Conservation (phyloP, 2,888 invertebrate genomes). For the Agrilus cyanescens region DNA sequence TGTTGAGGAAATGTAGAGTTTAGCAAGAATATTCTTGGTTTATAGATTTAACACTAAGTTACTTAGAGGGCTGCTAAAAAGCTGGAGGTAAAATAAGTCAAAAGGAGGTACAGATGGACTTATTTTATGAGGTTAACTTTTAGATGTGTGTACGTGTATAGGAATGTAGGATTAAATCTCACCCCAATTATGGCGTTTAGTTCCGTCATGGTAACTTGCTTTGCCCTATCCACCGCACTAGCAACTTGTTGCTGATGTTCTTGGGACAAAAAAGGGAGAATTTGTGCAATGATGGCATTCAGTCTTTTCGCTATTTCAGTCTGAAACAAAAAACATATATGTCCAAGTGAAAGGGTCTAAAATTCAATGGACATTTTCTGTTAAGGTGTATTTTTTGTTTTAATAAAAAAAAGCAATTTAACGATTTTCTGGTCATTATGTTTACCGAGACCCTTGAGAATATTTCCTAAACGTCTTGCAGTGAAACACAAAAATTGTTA, state of each 20-base stretch:
- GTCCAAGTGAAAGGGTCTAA: neutral
- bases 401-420: neutral
- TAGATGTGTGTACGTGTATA: too few species aligned
- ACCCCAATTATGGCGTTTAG: conserved; percentile 95
- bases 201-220: conserved; percentile 96
- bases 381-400: neutral
- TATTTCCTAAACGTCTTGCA: neutral
- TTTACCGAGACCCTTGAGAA: neutral
- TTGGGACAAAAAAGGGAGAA: conserved; percentile 89
- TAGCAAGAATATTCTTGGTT: too few species aligned
- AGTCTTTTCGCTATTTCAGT: conserved; percentile 97
- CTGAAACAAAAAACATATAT: conserved; percentile 45
- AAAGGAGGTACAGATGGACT: too few species aligned
- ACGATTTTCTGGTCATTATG: too few species aligned
- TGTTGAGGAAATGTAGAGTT: too few species aligned
- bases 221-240: conserved; percentile 93
- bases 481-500: neutral
- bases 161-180: conserved; percentile 41
- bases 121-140: too few species aligned
- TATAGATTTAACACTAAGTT: too few species aligned
- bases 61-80: too few species aligned
- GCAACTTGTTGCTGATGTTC: conserved; percentile 97
- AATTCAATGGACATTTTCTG: neutral
- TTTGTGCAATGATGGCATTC: conserved; percentile 91
- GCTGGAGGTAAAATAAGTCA: too few species aligned